phyloP scores from a whole-genome alignment of 2,113 vertebrate species.

The Grammomys surdaster region DNA sequence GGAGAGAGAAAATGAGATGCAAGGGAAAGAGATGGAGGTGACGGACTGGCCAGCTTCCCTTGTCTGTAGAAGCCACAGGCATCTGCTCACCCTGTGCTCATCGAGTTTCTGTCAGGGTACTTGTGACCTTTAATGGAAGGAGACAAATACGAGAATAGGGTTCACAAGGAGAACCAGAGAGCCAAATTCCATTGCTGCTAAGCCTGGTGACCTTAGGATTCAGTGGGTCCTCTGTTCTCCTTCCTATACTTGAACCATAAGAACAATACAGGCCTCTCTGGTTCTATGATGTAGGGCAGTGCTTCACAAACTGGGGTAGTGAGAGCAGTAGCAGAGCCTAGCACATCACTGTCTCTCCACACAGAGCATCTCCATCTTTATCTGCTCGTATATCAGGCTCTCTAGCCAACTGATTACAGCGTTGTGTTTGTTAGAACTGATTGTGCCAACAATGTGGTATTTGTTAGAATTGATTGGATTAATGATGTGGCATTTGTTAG shows the following conservation, averaged over 20 bases:
- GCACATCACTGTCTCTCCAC: background rate
- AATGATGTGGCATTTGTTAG: background rate
- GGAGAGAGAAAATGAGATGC: background rate
- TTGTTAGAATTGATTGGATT: background rate
- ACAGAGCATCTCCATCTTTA: background rate
- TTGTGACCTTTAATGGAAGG: background rate
- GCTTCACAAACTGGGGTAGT: background rate
- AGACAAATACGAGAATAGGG: background rate
- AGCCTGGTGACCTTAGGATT: background rate
- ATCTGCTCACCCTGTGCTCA: background rate
- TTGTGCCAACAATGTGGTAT: background rate
- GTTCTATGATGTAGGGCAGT: background rate
- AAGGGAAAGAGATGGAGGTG: background rate
- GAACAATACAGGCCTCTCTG: background rate
- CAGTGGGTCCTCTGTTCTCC: background rate
- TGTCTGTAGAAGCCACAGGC: background rate
- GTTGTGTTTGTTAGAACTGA: background rate
- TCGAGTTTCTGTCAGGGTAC: background rate
- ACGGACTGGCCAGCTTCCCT: background rate
- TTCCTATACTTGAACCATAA: background rate
- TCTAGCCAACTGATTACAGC: background rate
- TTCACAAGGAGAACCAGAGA: fast-evolving
- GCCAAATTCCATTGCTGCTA: background rate
- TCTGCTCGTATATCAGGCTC: background rate
- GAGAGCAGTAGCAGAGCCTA: fast-evolving